Conservation (phyloP, 2,888 invertebrate genomes). For the Plutella xylostella region DNA sequence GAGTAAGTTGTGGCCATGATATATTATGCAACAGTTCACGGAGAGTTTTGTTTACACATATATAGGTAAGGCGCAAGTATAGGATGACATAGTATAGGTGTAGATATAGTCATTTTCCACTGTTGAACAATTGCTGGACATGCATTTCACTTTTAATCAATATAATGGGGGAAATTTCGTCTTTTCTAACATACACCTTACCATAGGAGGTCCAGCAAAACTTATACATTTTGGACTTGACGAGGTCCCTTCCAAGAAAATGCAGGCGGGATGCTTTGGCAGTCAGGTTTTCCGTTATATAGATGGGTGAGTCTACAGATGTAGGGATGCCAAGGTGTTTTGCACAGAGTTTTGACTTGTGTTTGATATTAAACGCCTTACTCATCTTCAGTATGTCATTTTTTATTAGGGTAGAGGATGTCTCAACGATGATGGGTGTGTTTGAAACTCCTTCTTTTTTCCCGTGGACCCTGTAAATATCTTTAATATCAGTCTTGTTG, state of each 20-base stretch:
- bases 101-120: neutral
- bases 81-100: too few relatives aligned
- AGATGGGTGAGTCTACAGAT: conserved; percentile 1
- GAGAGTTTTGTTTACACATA: too few relatives aligned
- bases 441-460: too few relatives aligned
- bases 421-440: too few relatives aligned
- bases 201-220: conserved; percentile 8
- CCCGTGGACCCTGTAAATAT: too few relatives aligned
- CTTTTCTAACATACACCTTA: too few relatives aligned
- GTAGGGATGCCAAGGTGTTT: conserved; percentile 4
- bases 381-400: conserved; percentile 4
- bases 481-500: too few relatives aligned
- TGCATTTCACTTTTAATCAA: neutral
- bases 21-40: neutral
- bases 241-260: conserved; percentile 2
- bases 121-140: neutral
- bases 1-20: neutral
- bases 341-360: conserved; percentile 2
- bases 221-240: conserved; percentile 2
- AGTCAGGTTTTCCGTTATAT: neutral
- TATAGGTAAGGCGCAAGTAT: too few relatives aligned
- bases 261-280: conserved; percentile 1
- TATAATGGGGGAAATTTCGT: neutral
- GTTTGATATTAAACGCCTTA: conserved; percentile 3
- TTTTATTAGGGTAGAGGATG: too few relatives aligned